These are phyloP conservation scores for Mormyrops boulengeri DNA, from an alignment of 2,797 vertebrate species.

Conservation along the genomic window DNA sequence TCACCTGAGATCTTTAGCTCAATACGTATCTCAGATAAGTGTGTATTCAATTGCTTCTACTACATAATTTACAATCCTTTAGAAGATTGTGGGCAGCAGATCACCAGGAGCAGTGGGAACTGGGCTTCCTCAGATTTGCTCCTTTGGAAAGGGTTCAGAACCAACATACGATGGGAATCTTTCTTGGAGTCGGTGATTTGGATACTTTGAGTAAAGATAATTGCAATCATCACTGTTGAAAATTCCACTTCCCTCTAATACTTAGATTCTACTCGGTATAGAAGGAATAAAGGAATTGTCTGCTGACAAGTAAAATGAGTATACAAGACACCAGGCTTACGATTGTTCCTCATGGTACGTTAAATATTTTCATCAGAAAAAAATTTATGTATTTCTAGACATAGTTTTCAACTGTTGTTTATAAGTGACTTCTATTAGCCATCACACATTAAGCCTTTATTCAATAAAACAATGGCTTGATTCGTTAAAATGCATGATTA, in stretches of 20 bases:
- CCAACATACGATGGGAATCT: not conserved
- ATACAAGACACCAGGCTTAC: not conserved
- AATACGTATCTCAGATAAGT: not conserved
- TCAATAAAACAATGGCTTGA: not conserved
- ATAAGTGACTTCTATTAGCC: not conserved
- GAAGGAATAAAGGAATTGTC: not conserved
- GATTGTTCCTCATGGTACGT: not conserved
- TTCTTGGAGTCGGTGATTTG: not conserved
- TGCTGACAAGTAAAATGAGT: not conserved
- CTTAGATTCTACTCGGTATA: not conserved
- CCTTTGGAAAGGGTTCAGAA: not conserved
- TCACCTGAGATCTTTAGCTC: not conserved
- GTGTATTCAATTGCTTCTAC: not conserved
- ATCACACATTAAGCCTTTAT: not conserved
- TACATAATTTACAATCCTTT: not conserved
- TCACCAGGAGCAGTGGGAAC: not conserved
- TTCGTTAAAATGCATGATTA: not conserved
- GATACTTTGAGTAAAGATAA: not conserved
- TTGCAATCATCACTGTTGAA: not conserved
- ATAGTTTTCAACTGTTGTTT: not conserved
- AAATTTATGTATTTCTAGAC: not conserved
- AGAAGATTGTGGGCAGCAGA: not conserved
- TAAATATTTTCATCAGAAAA: not conserved
- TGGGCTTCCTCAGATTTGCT: not conserved
- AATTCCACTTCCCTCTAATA: not conserved